Base-by-base conservation (phyloP, 2,113 vertebrate genomes). In the Corynorhinus townsendii region DNA sequence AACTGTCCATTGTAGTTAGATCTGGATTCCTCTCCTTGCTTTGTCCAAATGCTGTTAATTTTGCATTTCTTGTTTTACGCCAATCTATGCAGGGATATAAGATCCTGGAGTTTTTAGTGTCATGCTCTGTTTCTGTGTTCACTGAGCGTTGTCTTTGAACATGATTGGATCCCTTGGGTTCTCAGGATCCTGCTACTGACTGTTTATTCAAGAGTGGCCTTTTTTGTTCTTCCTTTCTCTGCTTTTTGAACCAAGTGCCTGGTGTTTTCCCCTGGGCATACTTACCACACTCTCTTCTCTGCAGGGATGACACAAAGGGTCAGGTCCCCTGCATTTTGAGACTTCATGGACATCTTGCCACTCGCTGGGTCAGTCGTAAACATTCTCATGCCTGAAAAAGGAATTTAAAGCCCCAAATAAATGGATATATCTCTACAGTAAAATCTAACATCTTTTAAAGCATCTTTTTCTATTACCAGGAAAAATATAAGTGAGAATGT, bases 381-480 rank as follows among this genome's bases (percentile, higher is more conserved):
- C 11, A 93, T 7, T 24, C 8, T 88, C 33, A 73, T 20, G 1
- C 14, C 22, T 26, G 35, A 89, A 40, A 40, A 83, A 11, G 16
- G 40, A 71, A 33, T 11, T 71, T 54, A 87, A 76, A 68, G 28
- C 26, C 17, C 72, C n/a, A 15, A 40, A 62, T 20, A 11, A 69
- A 54, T 90, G 24, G 16, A 49, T 93, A 35, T 64, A 73, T 68
- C 5, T 19, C 28, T 66, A 49, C 3, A 49, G 2, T 89, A 88
- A 85, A 93, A 94, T 47, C 40, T 54, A 75, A 33, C 38, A 85
- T 54, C 89, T 64, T 93, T 64, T 86, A 75, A 95, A 91, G 56
- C 22, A 64, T 83, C 3, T 69, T 93, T 91, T 90, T 87, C 68
- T 17, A 94, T 88, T 90, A 90, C 71, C 76, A 86, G 49, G 28